These are phyloP conservation scores for Tragelaphus strepsiceros DNA, from an alignment of 2,113 vertebrate genomes.

Conservation along the genomic window DNA sequence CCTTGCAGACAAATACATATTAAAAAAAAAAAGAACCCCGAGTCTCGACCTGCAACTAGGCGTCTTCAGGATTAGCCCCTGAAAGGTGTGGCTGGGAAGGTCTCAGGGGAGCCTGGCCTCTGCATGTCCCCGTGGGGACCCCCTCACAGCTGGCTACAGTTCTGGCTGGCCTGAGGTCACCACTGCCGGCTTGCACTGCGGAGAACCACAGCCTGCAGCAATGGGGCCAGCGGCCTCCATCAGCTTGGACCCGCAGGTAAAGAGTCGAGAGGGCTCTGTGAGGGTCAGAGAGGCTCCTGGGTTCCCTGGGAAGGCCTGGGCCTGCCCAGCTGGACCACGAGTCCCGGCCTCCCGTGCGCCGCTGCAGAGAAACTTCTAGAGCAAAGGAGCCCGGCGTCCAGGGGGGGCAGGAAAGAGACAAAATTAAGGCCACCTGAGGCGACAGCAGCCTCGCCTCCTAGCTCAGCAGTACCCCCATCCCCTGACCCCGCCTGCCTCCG, in stretches of 20 bases:
- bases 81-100: neutral
- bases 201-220: no score
- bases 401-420: neutral
- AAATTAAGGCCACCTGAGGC: neutral
- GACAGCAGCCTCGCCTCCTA: no score
- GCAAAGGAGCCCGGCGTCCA: neutral
- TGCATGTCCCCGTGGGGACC: fast-evolving
- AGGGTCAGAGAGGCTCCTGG: neutral
- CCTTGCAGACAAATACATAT: neutral
- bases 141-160: neutral
- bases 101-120: neutral
- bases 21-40: neutral
- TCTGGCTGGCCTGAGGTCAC: neutral
- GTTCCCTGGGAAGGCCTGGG: neutral
- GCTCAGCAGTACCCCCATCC: fast-evolving
- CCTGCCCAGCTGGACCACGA: fast-evolving
- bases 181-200: fast-evolving
- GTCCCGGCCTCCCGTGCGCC: fast-evolving
- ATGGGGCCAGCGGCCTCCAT: fast-evolving
- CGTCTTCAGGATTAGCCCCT: no score
- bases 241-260: neutral
- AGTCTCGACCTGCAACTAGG: neutral
- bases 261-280: neutral
- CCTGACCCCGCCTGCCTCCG: neutral
- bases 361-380: neutral